These are phyloP conservation scores for Zoanthus solanderi DNA, from an alignment of 92 coral and sea anemone genomes.

Conservation along the genomic window DNA sequence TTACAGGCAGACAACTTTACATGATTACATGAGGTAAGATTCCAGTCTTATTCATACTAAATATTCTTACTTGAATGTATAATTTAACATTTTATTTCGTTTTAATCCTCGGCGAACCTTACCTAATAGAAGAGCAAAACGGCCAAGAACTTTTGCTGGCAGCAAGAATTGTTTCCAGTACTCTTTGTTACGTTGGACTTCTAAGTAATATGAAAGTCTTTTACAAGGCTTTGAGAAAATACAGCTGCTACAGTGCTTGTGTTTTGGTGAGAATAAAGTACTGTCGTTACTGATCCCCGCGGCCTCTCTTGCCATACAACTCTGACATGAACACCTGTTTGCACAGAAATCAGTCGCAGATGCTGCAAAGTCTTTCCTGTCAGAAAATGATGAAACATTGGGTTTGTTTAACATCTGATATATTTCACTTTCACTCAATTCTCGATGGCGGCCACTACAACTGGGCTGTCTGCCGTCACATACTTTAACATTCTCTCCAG, in stretches of 20 bases:
- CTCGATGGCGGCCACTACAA: neutral
- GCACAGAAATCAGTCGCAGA: neutral
- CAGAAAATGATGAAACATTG: neutral
- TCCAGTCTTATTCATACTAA: neutral
- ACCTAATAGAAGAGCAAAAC: slow-evolving; percentile 93
- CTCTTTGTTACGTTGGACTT: slow-evolving; percentile 43
- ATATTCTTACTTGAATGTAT: neutral
- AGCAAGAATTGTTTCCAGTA: slow-evolving; percentile 72
- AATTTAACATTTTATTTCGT: neutral
- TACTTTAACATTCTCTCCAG: neutral
- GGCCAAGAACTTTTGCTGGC: slow-evolving; percentile 81
- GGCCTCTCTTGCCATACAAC: neutral
- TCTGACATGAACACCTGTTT: neutral
- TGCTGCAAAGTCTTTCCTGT: neutral
- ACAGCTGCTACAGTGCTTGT: neutral
- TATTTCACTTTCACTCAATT: neutral
- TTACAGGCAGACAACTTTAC: too few relatives aligned
- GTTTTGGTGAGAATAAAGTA: neutral
- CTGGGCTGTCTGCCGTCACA: neutral
- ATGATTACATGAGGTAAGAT: neutral
- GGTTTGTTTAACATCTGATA: neutral
- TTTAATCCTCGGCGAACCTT: neutral
- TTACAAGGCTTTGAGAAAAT: slow-evolving; percentile 5
- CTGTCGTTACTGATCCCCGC: neutral
- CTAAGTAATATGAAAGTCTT: slow-evolving; percentile 68